Base-by-base conservation (phyloP, 2,888 invertebrate species). In the Limnephilus auricula region DNA sequence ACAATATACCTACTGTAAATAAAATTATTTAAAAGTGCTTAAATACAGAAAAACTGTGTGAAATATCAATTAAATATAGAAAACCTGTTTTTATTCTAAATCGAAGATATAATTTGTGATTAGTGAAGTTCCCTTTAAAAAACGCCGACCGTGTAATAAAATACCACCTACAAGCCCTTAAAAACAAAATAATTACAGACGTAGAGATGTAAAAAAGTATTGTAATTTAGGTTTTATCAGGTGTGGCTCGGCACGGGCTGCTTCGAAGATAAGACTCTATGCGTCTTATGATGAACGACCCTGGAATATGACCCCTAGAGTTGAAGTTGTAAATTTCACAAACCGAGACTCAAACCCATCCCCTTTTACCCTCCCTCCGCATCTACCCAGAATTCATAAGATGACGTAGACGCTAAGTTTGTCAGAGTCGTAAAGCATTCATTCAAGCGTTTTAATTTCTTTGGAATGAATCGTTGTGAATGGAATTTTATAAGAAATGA, bases 281-380 rank as follows among this genome's bases (percentile, higher is more conserved):
- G 79, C 30, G n/a, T 89, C n/a, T 86, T 50, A 86, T 90, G 90
- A 90, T 50, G 50, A 65, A 90, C 90, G 90, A 86, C 90, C 32
- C 82, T 31, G 82, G 86, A 90, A 50, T 34, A 50, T 65, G 90
- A 90, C 90, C 90, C 90, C 84, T 25, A 78, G 37, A 86, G 85
- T 45, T 85, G 86, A 79, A 86, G 86, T 79, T 78, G 84, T 90
- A 90, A 90, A 90, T 90, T 86, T 79, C 65, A 87, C 37, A 34
- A 85, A 65, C 65, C 65, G 87, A 85, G 40, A 87, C 87, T 87
- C 87, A 87, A 50, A 87, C 87, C 87, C 65, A 25, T 18, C 80
- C 30, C 80, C 18, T 30, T n/a, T 65, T 25, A 25, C 65, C 65
- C 65, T 25, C 25, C 25, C 65, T 25, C 25, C 65, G n/a, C 9